Conservation (phyloP, 2,113 vertebrate genomes). For the Hippocampus mohnikei region DNA sequence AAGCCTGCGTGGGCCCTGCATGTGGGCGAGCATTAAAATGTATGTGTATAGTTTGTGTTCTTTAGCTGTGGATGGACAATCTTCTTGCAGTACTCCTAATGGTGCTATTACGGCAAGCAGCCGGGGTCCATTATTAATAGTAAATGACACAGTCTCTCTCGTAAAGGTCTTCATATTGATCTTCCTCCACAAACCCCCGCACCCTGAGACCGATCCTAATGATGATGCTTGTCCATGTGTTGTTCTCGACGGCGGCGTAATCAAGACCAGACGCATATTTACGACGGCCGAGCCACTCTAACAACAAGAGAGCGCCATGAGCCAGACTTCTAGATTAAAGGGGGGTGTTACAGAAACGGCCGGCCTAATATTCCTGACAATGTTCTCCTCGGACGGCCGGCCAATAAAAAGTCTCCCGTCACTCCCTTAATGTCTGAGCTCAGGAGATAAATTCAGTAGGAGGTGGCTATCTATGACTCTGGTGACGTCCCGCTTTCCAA, state of each 20-base stretch:
- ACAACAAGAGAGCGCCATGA: conserved; percentile 38
- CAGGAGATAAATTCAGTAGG: conserved; percentile 30
- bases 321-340: conserved; percentile 36
- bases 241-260: conserved; percentile 39
- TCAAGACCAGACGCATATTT: conserved; percentile 53
- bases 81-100: conserved; percentile 44
- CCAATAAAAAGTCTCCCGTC: conserved; percentile 25
- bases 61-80: conserved; percentile 41
- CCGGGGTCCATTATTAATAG: conserved; percentile 56
- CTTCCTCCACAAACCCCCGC: not conserved
- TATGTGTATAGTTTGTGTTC: conserved; percentile 12
- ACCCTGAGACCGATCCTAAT: conserved; percentile 50
- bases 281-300: conserved; percentile 34
- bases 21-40: conserved; percentile 13
- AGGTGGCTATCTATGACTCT: not conserved
- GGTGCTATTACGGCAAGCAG: conserved; percentile 47
- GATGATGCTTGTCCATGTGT: conserved; percentile 45
- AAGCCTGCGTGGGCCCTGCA: not conserved
- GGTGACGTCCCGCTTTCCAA: not conserved
- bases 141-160: conserved; percentile 54
- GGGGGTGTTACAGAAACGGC: conserved; percentile 28
- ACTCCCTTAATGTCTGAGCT: conserved; percentile 1
- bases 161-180: conserved; percentile 68
- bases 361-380: conserved; percentile 24
- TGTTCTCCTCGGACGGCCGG: not conserved